Percentiles rank a stretch among this genome's conserved stretches.
These are phyloP conservation scores for Steinernema hermaphroditum DNA, from an alignment of 2,888 invertebrate genomes.

Conservation along the genomic window DNA sequence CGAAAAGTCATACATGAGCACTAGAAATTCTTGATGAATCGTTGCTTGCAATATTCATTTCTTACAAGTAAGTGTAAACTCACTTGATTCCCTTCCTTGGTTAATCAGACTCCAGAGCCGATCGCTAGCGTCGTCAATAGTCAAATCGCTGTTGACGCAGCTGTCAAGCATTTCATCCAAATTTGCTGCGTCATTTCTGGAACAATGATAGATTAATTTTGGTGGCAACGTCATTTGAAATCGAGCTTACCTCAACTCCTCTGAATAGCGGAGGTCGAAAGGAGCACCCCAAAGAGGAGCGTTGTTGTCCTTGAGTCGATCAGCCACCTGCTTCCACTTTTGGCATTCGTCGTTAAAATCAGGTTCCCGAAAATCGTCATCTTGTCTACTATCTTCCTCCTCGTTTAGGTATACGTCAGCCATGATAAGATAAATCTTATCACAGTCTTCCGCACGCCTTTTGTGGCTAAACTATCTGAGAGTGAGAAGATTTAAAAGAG, in stretches of 20 bases:
- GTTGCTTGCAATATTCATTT: background rate
- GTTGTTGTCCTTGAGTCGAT: background rate
- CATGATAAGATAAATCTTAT: too few species aligned
- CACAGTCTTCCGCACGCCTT: too few species aligned
- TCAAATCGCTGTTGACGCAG: background rate
- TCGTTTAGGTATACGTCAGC: too few species aligned
- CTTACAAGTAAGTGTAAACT: background rate
- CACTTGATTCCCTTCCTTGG: background rate
- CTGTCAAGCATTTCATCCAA: background rate
- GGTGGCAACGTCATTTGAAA: background rate
- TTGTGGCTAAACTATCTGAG: too few species aligned
- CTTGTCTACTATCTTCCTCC: too few species aligned
- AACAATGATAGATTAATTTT: background rate
- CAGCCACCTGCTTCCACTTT: background rate
- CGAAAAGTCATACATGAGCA: slow-evolving; percentile 50
- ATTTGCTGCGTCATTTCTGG: background rate
- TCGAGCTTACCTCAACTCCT: background rate
- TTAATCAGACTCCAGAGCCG: background rate
- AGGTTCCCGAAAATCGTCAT: background rate
- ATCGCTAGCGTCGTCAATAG: background rate
- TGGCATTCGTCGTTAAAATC: background rate
- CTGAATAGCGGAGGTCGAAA: background rate
- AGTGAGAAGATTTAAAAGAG: too few species aligned
- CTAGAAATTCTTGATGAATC: slow-evolving; percentile 43
- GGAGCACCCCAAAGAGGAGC: slow-evolving; percentile 4